Conservation (phyloP, 2,113 vertebrate species). For the Ctenodactylus gundi region DNA sequence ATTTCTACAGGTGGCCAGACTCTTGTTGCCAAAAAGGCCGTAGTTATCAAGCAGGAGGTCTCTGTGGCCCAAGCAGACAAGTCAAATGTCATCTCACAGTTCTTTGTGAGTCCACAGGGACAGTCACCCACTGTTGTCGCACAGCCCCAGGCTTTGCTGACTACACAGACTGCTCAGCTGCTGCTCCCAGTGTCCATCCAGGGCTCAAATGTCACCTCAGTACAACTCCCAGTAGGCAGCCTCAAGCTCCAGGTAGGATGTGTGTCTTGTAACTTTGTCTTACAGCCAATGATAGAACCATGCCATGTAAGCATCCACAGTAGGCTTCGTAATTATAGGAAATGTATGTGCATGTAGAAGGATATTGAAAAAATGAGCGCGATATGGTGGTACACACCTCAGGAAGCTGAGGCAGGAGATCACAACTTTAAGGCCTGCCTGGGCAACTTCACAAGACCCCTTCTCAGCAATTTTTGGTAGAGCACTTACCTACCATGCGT, state of each 20-base stretch:
- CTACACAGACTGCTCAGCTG: conserved; percentile 88
- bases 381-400: neutral
- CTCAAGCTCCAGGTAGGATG: conserved; percentile 88
- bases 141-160: conserved; percentile 89
- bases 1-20: conserved; percentile 74
- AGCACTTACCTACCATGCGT: neutral
- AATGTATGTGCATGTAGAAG: fast-evolving
- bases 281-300: neutral
- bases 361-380: neutral
- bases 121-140: conserved; percentile 85
- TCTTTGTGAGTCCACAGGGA: conserved; percentile 90
- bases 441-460: neutral
- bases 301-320: neutral
- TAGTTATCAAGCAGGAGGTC: conserved; percentile 88
- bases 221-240: conserved; percentile 87
- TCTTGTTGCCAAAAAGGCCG: conserved; percentile 84
- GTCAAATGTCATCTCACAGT: conserved; percentile 84
- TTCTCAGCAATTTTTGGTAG: neutral
- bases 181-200: conserved; percentile 91
- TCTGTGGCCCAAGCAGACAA: conserved; percentile 82
- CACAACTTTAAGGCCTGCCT: neutral
- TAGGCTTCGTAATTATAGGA: neutral
- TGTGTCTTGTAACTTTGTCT: neutral
- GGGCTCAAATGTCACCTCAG: conserved; percentile 82
- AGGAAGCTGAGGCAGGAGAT: neutral